Percentiles rank a stretch among this genome's conserved stretches.
Conservation (phyloP, 2,113 vertebrate genomes). For the Triplophysa rosa region DNA sequence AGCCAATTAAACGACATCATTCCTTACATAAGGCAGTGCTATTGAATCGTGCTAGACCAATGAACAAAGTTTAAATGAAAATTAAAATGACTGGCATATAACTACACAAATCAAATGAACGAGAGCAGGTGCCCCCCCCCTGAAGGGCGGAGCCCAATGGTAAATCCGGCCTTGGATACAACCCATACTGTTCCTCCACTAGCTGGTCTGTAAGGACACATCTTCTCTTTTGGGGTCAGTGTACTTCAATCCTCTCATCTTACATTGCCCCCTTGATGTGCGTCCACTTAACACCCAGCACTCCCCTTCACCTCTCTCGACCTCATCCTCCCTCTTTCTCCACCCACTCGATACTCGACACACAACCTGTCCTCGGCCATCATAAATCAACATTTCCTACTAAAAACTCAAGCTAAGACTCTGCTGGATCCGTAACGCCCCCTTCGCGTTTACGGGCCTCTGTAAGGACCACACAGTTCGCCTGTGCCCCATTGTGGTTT, state of each 20-base stretch:
- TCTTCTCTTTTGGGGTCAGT: conserved; percentile 1
- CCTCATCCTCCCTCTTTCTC: conserved; percentile 25
- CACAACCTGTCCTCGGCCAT: conserved; percentile 23
- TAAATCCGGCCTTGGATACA: no score
- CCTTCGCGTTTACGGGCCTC: conserved; percentile 25
- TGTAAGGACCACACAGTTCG: conserved; percentile 50
- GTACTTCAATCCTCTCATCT: conserved; percentile 30
- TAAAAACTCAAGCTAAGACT: conserved; percentile 43
- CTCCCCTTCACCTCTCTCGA: conserved; percentile 35
- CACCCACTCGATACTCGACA: conserved; percentile 14
- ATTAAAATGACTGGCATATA: no score
- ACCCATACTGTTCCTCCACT: background rate
- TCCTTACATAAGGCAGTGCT: no score
- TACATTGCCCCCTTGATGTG: conserved; percentile 22
- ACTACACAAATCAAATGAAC: no score
- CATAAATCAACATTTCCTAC: conserved; percentile 40
- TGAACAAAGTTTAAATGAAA: no score
- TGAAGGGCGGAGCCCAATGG: no score
- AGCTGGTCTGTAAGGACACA: background rate
- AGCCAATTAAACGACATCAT: no score
- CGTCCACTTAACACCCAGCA: conserved; percentile 37
- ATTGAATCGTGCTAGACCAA: no score
- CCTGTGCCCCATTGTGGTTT: conserved; percentile 51
- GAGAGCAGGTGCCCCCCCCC: no score
- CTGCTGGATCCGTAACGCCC: conserved; percentile 1